Conservation (phyloP, 2,113 vertebrate genomes). For the Apus apus region DNA sequence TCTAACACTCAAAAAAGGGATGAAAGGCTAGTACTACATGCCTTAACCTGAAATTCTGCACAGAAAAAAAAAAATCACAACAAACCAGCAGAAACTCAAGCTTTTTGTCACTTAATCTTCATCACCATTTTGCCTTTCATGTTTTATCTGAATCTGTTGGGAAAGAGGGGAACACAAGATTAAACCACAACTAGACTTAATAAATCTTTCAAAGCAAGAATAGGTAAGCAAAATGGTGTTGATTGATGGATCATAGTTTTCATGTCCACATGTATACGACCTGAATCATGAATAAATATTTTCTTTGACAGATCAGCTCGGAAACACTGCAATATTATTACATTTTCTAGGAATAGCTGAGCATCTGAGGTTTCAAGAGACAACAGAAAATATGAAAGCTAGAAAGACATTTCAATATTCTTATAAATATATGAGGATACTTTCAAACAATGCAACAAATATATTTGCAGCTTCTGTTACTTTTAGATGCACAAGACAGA, state of each 20-base stretch:
- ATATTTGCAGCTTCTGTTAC: not conserved
- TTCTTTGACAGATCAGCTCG: not conserved
- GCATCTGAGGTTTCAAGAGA: not conserved
- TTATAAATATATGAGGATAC: not conserved
- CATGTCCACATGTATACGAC: not conserved
- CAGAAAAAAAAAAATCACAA: not conserved
- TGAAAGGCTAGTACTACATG: not conserved
- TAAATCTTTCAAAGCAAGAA: not conserved
- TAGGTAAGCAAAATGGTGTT: not conserved
- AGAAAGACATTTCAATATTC: not conserved
- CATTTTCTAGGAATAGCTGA: not conserved
- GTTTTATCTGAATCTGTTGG: not conserved
- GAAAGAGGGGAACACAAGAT: not conserved
- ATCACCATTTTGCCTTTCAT: not conserved
- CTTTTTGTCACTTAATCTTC: not conserved
- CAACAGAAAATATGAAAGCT: not conserved
- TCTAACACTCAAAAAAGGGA: not conserved
- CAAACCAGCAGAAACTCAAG: not conserved
- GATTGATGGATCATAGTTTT: not conserved
- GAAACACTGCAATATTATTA: not conserved
- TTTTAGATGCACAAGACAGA: not conserved
- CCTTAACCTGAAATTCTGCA: not conserved
- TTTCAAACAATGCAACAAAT: not conserved
- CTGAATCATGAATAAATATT: not conserved
- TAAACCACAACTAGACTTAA: not conserved